phyloP scores from a whole-genome alignment of 2,888 invertebrate genomes.

The Acrocera orbiculus region DNA sequence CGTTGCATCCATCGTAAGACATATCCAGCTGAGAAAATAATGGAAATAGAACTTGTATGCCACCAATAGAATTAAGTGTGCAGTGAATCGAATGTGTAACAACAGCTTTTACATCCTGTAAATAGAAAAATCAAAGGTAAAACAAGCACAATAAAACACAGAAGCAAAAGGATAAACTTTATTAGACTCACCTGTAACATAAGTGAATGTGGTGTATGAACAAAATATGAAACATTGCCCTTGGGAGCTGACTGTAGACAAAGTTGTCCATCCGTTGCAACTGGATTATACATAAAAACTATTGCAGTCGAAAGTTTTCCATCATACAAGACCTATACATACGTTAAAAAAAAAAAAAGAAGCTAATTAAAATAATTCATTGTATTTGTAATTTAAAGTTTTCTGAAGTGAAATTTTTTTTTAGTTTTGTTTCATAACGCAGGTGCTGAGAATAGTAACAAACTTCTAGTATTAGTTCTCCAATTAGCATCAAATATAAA shows the following conservation, averaged over 20 bases:
- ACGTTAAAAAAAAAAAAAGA: conserved; percentile 3
- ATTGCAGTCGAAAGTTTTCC: conserved; percentile 92
- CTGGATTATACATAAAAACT: conserved; percentile 99
- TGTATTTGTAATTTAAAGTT: too few relatives aligned
- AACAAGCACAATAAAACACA: neutral
- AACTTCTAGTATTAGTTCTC: too few relatives aligned
- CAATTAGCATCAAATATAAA: too few relatives aligned
- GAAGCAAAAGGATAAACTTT: too few relatives aligned
- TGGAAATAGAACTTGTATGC: conserved; percentile 94
- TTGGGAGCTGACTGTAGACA: conserved; percentile 97
- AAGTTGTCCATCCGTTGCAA: conserved; percentile 96
- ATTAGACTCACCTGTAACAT: conserved; percentile 72
- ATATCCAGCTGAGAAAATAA: conserved; percentile 94
- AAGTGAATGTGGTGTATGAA: conserved; percentile 97
- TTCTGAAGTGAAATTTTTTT: too few relatives aligned
- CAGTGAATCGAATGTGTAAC: conserved; percentile 98
- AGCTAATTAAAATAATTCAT: neutral
- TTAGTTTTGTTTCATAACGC: too few relatives aligned
- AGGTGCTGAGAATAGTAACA: too few relatives aligned
- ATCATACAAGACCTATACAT: conserved; percentile 81
- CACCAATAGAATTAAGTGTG: conserved; percentile 96
- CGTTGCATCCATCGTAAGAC: conserved; percentile 68
- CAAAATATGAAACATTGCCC: conserved; percentile 93
- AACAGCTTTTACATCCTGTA: conserved; percentile 94
- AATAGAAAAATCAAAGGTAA: conserved; percentile 2